Conservation (phyloP, 2,113 vertebrate species). For the Ceyx margarethae region DNA sequence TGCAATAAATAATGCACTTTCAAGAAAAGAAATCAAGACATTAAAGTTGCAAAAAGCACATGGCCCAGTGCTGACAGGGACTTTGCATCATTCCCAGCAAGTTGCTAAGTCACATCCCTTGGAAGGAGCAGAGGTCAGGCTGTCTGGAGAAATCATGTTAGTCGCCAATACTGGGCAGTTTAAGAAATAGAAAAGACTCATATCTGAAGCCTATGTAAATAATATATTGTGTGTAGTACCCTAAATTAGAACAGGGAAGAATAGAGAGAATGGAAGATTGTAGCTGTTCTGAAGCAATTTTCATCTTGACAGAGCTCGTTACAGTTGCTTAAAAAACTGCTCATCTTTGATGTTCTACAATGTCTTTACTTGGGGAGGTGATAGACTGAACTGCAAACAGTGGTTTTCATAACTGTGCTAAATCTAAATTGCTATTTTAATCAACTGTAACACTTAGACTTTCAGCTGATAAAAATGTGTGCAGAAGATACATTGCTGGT, state of each 20-base stretch:
- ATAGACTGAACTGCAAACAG: constrained; percentile 44
- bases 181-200: not conserved
- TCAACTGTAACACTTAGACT: constrained; percentile 14
- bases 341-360: constrained; percentile 20
- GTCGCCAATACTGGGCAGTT: not conserved
- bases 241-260: not conserved
- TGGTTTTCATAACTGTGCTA: constrained; percentile 39
- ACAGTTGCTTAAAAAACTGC: not conserved
- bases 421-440: constrained; percentile 59
- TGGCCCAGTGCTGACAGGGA: not conserved
- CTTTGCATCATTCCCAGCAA: not conserved
- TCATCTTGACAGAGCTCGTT: not conserved
- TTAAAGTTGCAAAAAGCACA: not conserved
- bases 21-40: not conserved
- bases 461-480: constrained; percentile 49
- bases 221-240: not conserved
- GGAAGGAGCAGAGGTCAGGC: not conserved
- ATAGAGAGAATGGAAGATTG: not conserved
- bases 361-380: constrained; percentile 33
- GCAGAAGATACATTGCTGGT: constrained; percentile 6
- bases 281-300: not conserved
- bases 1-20: not conserved
- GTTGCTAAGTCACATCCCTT: not conserved
- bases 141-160: not conserved
- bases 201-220: not conserved